Base-by-base conservation (phyloP, 2,113 vertebrate species). In the Pachyramphus minor region DNA sequence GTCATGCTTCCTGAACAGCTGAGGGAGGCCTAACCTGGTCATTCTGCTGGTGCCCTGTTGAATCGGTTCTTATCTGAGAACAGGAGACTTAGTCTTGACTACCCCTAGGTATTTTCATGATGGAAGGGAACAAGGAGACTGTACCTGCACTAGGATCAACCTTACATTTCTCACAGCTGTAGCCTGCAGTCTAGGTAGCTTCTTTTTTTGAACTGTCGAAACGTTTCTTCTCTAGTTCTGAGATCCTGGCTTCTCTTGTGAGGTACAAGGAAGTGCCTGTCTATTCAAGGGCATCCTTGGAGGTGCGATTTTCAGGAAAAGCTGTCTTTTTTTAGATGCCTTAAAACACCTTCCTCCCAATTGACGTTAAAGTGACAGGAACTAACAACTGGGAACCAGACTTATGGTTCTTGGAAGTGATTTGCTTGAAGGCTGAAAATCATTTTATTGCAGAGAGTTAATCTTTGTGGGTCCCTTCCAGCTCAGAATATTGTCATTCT, bases 211-310 rank as follows among this genome's bases (percentile, higher is more conserved):
- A 64, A 17, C 30, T 68, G 8, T 49, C 69, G 14, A 39, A 27
- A 14, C 0, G 0, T 59, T 66, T 12, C 11, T 79, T 53, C 10
- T 33, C 1, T 64, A 27, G 13, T 64, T 66, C 17, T 5, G n/a
- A 63, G 37, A 33, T 74, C 16, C 9, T 69, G 41, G 4, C 41
- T 31, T 13, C 21, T 21, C 27, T 42, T 14, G 55, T 58, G 68
- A 66, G 21, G 47, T 25, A 21, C 60, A 25, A 42, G 12, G 20
- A 66, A 35, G 4, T 81, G 25, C 11, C 23, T 52, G 7, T 39
- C 59, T 56, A 6, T 23, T 49, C 56, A 49, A 74, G 55, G 47
- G 6, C 27, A 11, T 67, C 13, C 41, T 79, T 11, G 33, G 44
- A 60, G 33, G 13, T 5, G 16, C 53, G 28, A 44, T 67, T 81